Evolutionary conservation across 2,797 vertebrate species (phyloP), one percentile per base, ranked within the genome.

Genomic region (Clamator glandarius): DNA sequence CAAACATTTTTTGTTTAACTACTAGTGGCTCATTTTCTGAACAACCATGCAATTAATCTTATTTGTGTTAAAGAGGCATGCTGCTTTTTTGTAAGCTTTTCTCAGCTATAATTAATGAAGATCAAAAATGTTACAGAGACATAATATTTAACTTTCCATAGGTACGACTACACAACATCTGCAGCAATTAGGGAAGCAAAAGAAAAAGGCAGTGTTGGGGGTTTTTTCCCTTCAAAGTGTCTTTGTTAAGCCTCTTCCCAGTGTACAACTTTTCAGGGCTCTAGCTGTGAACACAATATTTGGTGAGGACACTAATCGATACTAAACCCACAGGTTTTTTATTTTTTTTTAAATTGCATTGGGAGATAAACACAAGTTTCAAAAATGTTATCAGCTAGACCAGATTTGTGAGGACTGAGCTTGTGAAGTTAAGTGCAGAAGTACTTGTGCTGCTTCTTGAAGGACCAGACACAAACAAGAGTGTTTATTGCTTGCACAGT

Each of bases 11-110:
- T 96, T 98, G 92, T 97, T 96, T 95, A 97, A 97, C 96, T 97
- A 93, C 97, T 98, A 98, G 97, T 98, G 98, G 98, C 98, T 97
- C 97, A 95, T 97, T 96, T 98, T 98, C 97, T 98, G 98, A 97
- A 98, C 97, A 98, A 97, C 97, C 96, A 35, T 91, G 92, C 97
- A 98, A 98, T 98, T 98, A 98, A 98, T 98, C 97, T 96, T 98
- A 97, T 97, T 98, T 98, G 96, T 97, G 93, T 98, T 98, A 97
- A 98, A 97, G 98, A 97, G 94, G 94, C 90, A 98, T 97, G 87
- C 93, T 96, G 97, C 95, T 93, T 97, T 39, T 96, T 94, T 93
- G 88, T 97, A 97, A 97, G 94, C 80, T 94, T 98, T 97, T 93
- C 93, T 87, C 97, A 95, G 93, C 96, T 98, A 94, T 98, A 98